Base-by-base conservation (phyloP, 2,888 invertebrate species). In the Quadriops clusia region DNA sequence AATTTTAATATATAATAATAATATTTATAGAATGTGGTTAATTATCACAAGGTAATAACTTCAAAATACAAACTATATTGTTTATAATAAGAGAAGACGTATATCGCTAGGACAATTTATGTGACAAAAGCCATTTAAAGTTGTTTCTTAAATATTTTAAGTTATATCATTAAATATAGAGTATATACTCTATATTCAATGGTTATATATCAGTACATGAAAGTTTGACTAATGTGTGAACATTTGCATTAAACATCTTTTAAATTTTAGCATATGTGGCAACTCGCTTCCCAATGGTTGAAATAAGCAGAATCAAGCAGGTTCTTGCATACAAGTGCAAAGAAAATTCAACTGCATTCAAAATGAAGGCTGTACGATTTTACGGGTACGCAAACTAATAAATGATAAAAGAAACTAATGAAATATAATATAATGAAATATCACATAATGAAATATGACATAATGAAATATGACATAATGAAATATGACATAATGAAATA, bases 311-410 rank as follows among this genome's bases (percentile, higher is more conserved):
- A 51, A 78, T 79, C 56, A 79, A 79, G 58, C 79, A 79, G 60
- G 78, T 79, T 44, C 63, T 79, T 45, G 79, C 79, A 14, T 79
- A 79, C 61, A 79, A 79, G 61, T 79, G 79, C 60, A 79, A 79
- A 63, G 79, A 79, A 58, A 78, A 78, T 61, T 78, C 77, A 46
- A 77, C 78, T 26, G 77, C 78, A 44, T 72, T 78, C 37, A 64
- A 77, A 58, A 77, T 78, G 77, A 70, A 77, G 56, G 75, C 77
- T 26, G 74, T 77, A 51, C 71, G 77, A 64, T 77, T 70, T 47
- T 60, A 57, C 39, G 54, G 56, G 53, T 59, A 46, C 45, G 49
- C 33, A 14, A 17, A 28, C 6, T 8, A 6, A 14, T n/a, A n/a
- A n/a, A n/a, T n/a, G n/a, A n/a, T n/a, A n/a, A n/a, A n/a, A n/a